Base-by-base conservation (phyloP, 2,797 vertebrate genomes). In the Syngnathus rostellatus region DNA sequence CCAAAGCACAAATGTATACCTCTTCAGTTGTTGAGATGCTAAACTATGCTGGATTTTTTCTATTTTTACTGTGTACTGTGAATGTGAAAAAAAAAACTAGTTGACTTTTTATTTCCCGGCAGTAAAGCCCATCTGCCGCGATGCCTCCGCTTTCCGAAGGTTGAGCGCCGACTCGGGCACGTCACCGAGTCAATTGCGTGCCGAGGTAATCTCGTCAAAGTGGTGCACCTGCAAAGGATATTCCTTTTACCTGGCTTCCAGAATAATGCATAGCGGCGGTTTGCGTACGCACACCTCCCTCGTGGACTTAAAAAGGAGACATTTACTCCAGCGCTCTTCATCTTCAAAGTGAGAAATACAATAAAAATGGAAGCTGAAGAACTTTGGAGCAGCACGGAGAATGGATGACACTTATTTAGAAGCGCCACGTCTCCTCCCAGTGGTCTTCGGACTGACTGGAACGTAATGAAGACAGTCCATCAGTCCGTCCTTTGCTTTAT, bases 81-180 rank as follows among this genome's bases (percentile, higher is more conserved):
- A 4, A 3, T 31, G 3, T 31, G 31, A 31, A 31, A 31, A n/a
- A 5, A 12, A 8, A 59, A 31, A 31, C 3, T 40, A 62, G 14
- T n/a, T n/a, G 8, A 19, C 62, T 38, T 51, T 38, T 6, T 9
- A 37, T 37, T 37, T 63, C 21, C 70, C 39, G 53, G 21, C 23
- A 54, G 53, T 70, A 81, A 71, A 79, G 68, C 79, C 79, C 81
- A 87, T 89, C 83, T 83, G 81, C 88, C 83, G 74, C 76, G 75
- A 88, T 88, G 85, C 85, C 75, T 79, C 78, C 80, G 74, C 82
- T 79, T 85, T 81, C 83, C 80, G 83, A 83, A 82, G 82, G 81
- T 77, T 70, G 73, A 79, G 77, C 43, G 54, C 67, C 74, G 76
- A 81, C 78, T 76, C 73, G 63, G 79, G 77, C 79, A 62, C 75